phyloP scores from a whole-genome alignment of 2,888 invertebrate species.

The Eupithecia centaureata region DNA sequence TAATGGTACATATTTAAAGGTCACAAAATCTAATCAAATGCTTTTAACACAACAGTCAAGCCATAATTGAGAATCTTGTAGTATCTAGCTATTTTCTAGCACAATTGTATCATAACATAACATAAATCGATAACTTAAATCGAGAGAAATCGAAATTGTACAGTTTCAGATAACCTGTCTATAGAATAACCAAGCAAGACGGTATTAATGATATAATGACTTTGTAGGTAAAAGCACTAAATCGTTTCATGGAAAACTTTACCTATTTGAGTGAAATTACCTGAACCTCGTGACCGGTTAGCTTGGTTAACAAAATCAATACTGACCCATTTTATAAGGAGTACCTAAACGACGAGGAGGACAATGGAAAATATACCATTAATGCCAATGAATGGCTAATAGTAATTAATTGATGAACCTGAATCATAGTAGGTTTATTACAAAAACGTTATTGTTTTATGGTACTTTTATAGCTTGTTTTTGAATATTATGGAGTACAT shows the following conservation, averaged over 20 bases:
- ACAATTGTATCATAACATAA: no score
- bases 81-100: no score
- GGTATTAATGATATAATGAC: background rate
- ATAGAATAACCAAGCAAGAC: no score
- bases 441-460: background rate
- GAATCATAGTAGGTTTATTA: background rate
- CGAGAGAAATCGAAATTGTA: no score
- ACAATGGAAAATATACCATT: conserved; percentile 40
- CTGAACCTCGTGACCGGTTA: conserved; percentile 38
- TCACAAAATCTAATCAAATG: background rate
- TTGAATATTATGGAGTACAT: background rate
- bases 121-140: no score
- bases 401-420: conserved; percentile 3
- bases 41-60: background rate
- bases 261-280: conserved; percentile 37
- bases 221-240: conserved; percentile 12
- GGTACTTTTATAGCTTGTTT: background rate
- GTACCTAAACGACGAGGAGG: conserved; percentile 32
- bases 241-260: conserved; percentile 26
- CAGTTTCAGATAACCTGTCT: no score
- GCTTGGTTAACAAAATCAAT: conserved; percentile 49
- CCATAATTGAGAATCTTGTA: background rate
- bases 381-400: conserved; percentile 31
- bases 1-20: no score
- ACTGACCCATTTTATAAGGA: conserved; percentile 48